These are phyloP conservation scores for Auanema sp. DNA, from an alignment of 2,888 invertebrate genomes.

Conservation along the genomic window DNA sequence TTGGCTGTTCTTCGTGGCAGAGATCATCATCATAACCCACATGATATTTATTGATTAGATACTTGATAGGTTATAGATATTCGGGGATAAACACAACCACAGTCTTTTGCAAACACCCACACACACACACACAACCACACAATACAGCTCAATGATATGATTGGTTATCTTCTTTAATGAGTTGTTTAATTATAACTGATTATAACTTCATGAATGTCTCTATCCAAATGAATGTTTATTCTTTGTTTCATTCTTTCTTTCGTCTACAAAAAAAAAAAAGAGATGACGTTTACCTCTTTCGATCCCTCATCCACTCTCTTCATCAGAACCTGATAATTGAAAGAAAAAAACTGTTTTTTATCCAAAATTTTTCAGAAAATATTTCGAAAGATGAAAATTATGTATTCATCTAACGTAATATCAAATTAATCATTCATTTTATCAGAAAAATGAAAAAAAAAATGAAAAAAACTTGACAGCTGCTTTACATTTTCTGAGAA, in stretches of 20 bases:
- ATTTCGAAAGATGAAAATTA: neutral
- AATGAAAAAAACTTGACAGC: too few relatives aligned
- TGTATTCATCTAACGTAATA: too few relatives aligned
- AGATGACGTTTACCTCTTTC: conserved; percentile 1
- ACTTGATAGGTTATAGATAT: neutral
- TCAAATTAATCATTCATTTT: too few relatives aligned
- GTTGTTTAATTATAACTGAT: neutral
- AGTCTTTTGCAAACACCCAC: too few relatives aligned
- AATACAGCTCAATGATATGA: too few relatives aligned
- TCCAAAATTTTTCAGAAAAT: neutral
- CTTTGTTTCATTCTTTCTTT: neutral
- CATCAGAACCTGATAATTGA: too few relatives aligned
- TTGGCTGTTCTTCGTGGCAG: conserved; percentile 42
- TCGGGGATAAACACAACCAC: neutral
- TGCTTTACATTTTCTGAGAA: too few relatives aligned
- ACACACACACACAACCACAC: too few relatives aligned
- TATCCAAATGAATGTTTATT: neutral
- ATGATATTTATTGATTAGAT: neutral
- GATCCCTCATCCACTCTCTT: too few relatives aligned
- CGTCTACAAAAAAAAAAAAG: conserved; percentile 4
- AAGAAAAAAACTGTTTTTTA: neutral
- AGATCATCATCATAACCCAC: neutral
- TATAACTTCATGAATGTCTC: neutral
- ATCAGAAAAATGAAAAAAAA: too few relatives aligned
- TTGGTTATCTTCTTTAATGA: too few relatives aligned